Evolutionary conservation across 2,888 invertebrate genomes (phyloP).

Genomic region (Nomada lathburiana): DNA sequence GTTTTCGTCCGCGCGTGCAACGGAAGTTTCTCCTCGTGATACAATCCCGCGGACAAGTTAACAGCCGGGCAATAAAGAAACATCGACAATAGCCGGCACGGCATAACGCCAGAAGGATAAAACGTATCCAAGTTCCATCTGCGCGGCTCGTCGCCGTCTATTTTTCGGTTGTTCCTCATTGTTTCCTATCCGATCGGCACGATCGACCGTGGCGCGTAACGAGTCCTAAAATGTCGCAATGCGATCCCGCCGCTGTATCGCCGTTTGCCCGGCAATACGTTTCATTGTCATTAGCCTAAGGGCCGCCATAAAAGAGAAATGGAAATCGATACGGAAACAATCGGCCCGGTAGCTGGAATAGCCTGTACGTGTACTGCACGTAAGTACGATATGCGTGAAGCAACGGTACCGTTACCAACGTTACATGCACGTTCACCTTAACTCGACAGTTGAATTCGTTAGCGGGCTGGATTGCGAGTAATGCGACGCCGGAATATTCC

Average conservation of each 20-base stretch:
- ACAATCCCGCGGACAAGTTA: background rate
- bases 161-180: conserved; percentile 44
- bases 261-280: conserved; percentile 30
- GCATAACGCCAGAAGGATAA: background rate
- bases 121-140: conserved; percentile 40
- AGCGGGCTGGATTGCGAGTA: conserved; percentile 61
- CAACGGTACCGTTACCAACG: conserved; percentile 63
- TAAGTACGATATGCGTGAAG: conserved; percentile 58
- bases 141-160: conserved; percentile 18
- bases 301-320: conserved; percentile 62
- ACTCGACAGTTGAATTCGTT: conserved; percentile 67
- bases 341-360: conserved; percentile 54
- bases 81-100: conserved; percentile 6
- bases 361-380: conserved; percentile 9
- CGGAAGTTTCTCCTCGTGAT: too few relatives aligned
- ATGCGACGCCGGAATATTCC: conserved; percentile 62
- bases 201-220: conserved; percentile 34
- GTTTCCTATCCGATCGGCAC: conserved; percentile 27
- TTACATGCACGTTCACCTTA: conserved; percentile 65
- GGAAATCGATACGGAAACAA: conserved; percentile 71
- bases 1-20: too few relatives aligned
- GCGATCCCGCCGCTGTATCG: conserved; percentile 34
- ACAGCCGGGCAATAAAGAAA: conserved; percentile 20
- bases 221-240: conserved; percentile 59
- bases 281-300: conserved; percentile 64